Base-by-base conservation (phyloP, 2,113 vertebrate genomes). In the Xyrauchen texanus region DNA sequence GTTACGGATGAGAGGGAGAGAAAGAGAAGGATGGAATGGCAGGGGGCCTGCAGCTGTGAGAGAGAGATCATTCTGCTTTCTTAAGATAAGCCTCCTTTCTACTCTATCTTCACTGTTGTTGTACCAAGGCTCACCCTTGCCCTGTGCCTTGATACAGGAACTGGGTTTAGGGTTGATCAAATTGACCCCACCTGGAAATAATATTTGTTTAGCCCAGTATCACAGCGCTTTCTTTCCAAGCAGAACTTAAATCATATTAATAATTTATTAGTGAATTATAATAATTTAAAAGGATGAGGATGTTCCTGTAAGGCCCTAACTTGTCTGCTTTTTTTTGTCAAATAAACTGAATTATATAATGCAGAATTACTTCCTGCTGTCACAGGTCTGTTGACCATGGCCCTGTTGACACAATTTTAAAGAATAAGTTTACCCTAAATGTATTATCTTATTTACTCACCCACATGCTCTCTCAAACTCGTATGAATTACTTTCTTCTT, bases 61-160 rank as follows among this genome's bases (percentile, higher is more conserved):
- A 85, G 89, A 85, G 89, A 92, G 87, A 88, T 89, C 87, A 86
- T 84, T 78, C 87, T 91, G 89, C 88, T 90, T 88, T 92, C 90
- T 90, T 88, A 89, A 90, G 91, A 92, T 91, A 90, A 91, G 90
- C 90, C 83, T 68, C 69, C 51, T 71, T 70, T 85, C 84, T 76
- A 51, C 65, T 55, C 64, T 58, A 75, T 81, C 16, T 83, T 73
- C 58, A 85, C 80, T 16, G 78, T 72, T 34, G 51, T 71, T 84
- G 78, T 83, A 60, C 81, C 77, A 84, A 86, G 86, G 86, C 80
- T 88, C 84, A 89, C 86, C 83, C 89, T 83, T 89, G 87, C 68
- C 87, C 88, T 87, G 80, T 87, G 85, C 85, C 73, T 86, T 79
- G 87, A 83, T 85, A 82, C 79, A 88, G 83, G 87, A 90, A 84